A percentile compares a stretch with the other conserved stretches of the same genome.
phyloP scores from a whole-genome alignment of 2,797 vertebrate species.

The Pteronotus mesoamericanus region DNA sequence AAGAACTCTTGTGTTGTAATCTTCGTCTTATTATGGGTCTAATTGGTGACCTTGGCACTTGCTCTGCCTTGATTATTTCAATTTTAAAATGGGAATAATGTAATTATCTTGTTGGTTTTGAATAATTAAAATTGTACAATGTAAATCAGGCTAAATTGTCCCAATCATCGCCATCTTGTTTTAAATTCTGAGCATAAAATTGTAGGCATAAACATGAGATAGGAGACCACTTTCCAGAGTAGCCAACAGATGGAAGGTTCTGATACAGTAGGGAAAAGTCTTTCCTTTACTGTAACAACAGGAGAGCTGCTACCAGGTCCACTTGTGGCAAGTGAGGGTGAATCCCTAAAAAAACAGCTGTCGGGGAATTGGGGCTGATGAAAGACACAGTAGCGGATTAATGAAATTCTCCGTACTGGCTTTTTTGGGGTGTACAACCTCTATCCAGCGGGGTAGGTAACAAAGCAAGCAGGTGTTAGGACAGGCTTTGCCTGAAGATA shows the following conservation, averaged over 20 bases:
- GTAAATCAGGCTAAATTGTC: background rate
- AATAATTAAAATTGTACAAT: constrained; percentile 46
- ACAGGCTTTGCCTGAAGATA: constrained; percentile 67
- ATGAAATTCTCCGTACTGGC: constrained; percentile 65
- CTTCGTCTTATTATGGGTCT: background rate
- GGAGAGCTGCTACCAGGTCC: background rate
- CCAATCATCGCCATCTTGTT: background rate
- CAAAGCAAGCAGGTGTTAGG: constrained; percentile 74
- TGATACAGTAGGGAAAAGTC: background rate
- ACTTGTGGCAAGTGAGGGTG: background rate
- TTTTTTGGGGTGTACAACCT: constrained; percentile 60
- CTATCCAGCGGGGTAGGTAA: constrained; percentile 62
- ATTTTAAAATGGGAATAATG: constrained; percentile 33
- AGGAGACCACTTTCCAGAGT: background rate
- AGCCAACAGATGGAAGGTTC: background rate
- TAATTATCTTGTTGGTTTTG: constrained; percentile 36
- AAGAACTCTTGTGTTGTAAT: background rate
- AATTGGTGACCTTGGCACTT: background rate
- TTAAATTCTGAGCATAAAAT: constrained; percentile 33
- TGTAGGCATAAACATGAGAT: background rate
- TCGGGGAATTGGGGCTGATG: background rate
- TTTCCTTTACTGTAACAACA: background rate
- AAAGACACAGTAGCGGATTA: constrained; percentile 47
- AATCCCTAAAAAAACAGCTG: background rate
- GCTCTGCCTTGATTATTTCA: background rate